phyloP scores from a whole-genome alignment of 2,888 invertebrate species.

The Pediacus dermestoides region DNA sequence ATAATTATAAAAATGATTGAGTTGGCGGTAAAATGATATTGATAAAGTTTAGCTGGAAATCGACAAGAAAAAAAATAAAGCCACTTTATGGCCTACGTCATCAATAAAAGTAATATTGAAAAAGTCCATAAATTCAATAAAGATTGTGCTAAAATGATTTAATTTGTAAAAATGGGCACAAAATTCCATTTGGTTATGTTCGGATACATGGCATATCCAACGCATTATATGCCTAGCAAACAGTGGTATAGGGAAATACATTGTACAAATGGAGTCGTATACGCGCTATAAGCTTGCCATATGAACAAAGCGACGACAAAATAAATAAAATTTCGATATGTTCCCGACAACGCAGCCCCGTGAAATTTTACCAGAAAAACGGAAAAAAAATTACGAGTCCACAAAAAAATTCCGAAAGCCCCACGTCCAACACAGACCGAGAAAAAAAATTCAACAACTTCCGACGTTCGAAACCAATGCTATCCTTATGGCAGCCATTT shows the following conservation, averaged over 20 bases:
- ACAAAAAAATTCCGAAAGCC: constrained; percentile 35
- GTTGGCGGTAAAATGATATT: constrained; percentile 45
- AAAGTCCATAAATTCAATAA: constrained; percentile 19
- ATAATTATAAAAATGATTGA: too few species aligned
- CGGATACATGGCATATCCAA: constrained; percentile 32
- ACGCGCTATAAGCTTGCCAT: constrained; percentile 47
- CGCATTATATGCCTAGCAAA: constrained; percentile 39
- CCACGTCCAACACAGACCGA: constrained; percentile 13
- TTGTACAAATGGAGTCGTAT: constrained; percentile 52
- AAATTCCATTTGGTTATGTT: constrained; percentile 31
- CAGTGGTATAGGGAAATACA: constrained; percentile 44
- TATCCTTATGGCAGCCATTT: constrained; percentile 57
- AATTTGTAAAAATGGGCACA: constrained; percentile 27
- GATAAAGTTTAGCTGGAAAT: constrained; percentile 27
- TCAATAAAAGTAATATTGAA: constrained; percentile 45
- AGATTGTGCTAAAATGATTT: background rate
- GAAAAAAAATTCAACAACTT: constrained; percentile 29
- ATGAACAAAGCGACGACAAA: constrained; percentile 47
- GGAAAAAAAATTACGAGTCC: constrained; percentile 32
- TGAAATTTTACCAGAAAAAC: constrained; percentile 39
- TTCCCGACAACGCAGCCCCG: constrained; percentile 12
- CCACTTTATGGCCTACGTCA: constrained; percentile 46
- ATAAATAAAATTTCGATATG: constrained; percentile 30
- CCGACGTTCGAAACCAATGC: constrained; percentile 42
- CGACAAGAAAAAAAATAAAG: constrained; percentile 41